Evolutionary conservation across 1,140 invertebrate species (phyloP).

Genomic region (Hypothenemus hampei): DNA sequence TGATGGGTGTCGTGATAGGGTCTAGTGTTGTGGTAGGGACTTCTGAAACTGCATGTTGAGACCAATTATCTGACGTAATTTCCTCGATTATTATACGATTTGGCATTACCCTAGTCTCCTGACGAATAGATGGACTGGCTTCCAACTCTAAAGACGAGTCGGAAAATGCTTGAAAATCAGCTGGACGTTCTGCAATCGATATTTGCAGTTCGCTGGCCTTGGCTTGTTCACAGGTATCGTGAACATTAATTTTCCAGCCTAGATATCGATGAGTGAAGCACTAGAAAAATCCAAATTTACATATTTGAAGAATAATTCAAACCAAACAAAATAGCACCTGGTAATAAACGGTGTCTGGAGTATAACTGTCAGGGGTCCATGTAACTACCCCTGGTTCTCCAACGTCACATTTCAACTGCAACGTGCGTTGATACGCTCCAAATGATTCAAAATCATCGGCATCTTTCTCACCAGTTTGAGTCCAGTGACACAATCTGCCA

Average conservation of each 20-base stretch:
- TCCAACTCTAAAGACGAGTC: slow-evolving; percentile 53
- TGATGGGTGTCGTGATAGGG: slow-evolving; percentile 13
- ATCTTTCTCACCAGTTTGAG: slow-evolving; percentile 61
- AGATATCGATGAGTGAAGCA: slow-evolving; percentile 89
- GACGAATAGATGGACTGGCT: slow-evolving; percentile 54
- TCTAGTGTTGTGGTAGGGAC: slow-evolving; percentile 16
- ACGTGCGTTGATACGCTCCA: slow-evolving; percentile 79
- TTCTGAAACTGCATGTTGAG: slow-evolving; percentile 37
- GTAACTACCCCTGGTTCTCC: slow-evolving; percentile 79
- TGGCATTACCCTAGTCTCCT: slow-evolving; percentile 64
- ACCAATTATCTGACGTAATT: slow-evolving; percentile 29
- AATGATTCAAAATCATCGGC: slow-evolving; percentile 81
- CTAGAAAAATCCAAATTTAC: slow-evolving; percentile 46
- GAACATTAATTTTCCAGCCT: slow-evolving; percentile 92
- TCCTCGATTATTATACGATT: slow-evolving; percentile 47
- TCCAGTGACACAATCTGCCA: slow-evolving; percentile 83
- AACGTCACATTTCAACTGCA: slow-evolving; percentile 75
- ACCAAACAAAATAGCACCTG: slow-evolving; percentile 56
- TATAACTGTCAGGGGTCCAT: slow-evolving; percentile 83
- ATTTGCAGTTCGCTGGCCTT: slow-evolving; percentile 57
- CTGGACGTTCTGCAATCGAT: slow-evolving; percentile 40
- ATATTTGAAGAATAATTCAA: background rate
- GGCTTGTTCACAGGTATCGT: slow-evolving; percentile 67
- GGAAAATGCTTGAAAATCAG: slow-evolving; percentile 26
- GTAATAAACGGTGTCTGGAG: slow-evolving; percentile 89